phyloP scores from a whole-genome alignment of 2,797 vertebrate species.

The Streptopelia turtur region DNA sequence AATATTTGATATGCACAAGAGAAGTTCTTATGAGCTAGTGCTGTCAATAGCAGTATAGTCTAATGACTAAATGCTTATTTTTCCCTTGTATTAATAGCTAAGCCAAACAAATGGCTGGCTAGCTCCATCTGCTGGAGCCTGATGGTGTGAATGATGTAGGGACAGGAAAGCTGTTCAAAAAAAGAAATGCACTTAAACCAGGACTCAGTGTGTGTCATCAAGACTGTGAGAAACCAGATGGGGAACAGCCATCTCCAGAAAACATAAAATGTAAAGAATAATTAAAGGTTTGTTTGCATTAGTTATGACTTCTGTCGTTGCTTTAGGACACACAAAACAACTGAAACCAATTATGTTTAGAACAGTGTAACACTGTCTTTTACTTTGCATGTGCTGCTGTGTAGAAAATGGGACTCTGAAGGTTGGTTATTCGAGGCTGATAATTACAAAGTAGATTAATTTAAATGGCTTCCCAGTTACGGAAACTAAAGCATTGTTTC shows the following conservation, averaged over 20 bases:
- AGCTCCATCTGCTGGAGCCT: slow-evolving; percentile 38
- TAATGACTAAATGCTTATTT: background rate
- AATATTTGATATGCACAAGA: background rate
- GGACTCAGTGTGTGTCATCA: background rate
- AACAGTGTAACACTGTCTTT: background rate
- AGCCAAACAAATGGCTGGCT: background rate
- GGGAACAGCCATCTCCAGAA: background rate
- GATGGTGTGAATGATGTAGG: background rate
- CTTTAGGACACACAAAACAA: background rate
- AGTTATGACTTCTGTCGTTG: background rate
- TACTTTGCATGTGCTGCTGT: background rate
- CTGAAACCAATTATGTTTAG: background rate
- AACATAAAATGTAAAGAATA: background rate
- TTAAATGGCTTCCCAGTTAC: background rate
- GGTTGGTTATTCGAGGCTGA: background rate
- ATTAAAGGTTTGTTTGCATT: background rate
- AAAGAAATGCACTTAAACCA: background rate
- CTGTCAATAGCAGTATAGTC: background rate
- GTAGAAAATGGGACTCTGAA: background rate
- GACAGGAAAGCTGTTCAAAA: fast-evolving
- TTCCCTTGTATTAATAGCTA: too few relatives aligned
- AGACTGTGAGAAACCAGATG: background rate
- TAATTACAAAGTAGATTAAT: background rate
- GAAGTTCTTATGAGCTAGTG: background rate
- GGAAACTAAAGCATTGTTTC: background rate